Evolutionary conservation across 2,888 invertebrate species (phyloP), one percentile per base, ranked within the genome.

Genomic region (Zhuqinia jingwanae): DNA sequence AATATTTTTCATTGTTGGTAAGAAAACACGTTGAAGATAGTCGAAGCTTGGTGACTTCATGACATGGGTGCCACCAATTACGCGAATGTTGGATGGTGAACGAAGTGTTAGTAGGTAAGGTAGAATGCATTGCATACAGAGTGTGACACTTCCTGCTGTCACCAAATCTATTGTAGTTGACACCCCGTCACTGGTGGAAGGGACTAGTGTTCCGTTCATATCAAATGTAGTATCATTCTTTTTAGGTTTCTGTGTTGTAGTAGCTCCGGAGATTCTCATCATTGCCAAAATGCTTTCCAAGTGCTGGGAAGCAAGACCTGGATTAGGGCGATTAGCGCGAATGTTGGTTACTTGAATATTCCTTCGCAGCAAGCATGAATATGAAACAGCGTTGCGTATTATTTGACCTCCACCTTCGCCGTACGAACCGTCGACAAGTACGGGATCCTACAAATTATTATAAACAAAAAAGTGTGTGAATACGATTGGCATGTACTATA

Each of bases 401-500:
- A 90, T 90, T 88, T 90, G 90, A 25, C 90, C 90, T 27, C 90
- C 90, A 1, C 90, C 90, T 83, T 90, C 90, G 0, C 90, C 90
- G 58, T 78, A 82, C 1, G 89, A 89, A 0, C 90, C 90, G 60
- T 90, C 90, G 2, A 90, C 50, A 8, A 77, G 50, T n/a, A 90
- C 27, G 1, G 75, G 0, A 0, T 27, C n/a, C 75, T 75, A 42
- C 0, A 2, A n/a, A n/a, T n/a, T n/a, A 65, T 22, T n/a, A 63
- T 2, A n/a, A 5, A 63, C 5, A 30, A 63, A n/a, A 30, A 25
- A 8, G 8, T n/a, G 27, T 15, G 10, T 15, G 22, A 56, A 20
- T 17, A n/a, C n/a, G n/a, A n/a, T n/a, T 22, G 22, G 10, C 56
- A n/a, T n/a, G n/a, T n/a, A n/a, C n/a, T n/a, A n/a, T n/a, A n/a